Evolutionary conservation across 1,140 invertebrate species (phyloP), one percentile per base, ranked within the genome.

Genomic region (Drosophila willistoni): DNA sequence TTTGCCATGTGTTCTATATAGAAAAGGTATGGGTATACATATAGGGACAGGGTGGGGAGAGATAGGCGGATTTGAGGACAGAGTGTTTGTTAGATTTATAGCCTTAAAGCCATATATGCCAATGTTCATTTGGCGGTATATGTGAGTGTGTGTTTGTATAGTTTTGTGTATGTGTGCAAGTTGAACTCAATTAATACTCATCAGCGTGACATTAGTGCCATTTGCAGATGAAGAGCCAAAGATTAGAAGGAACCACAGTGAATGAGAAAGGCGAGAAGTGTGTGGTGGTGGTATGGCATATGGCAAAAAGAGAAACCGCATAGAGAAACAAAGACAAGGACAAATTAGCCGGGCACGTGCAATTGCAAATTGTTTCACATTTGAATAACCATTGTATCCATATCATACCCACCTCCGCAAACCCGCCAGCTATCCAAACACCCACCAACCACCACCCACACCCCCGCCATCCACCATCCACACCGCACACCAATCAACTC

Each of bases 141-240:
- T 71, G 13, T 7, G 9, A 13, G 19, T 56, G 67, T 7, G 9
- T n/a, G 10, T 44, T 60, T 36, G 42, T 34, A 13, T 39, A 39
- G 36, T 39, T 39, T 63, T 14, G 13, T 47, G 47, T 41, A 12
- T 41, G 57, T 59, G 60, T 66, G 81, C 71, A 83, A 77, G 72
- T 77, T 77, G 73, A 89, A 87, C 77, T 84, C 84, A 87, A 87
- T 87, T 87, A 87, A 87, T 83, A 87, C 85, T 80, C 84, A 87
- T 89, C 84, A 89, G 84, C 76, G 80, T 89, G 79, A 87, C 84
- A 87, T 89, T 89, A 87, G 84, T 87, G 80, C 73, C 84, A 84
- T 81, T 89, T 81, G 73, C 66, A 77, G 73, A 69, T 60, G 60
- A 44, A 44, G 65, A 73, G 55, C 71, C 19, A 42, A 47, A 36